phyloP scores from a whole-genome alignment of 2,113 vertebrate species.

The Coptodon rendalli region DNA sequence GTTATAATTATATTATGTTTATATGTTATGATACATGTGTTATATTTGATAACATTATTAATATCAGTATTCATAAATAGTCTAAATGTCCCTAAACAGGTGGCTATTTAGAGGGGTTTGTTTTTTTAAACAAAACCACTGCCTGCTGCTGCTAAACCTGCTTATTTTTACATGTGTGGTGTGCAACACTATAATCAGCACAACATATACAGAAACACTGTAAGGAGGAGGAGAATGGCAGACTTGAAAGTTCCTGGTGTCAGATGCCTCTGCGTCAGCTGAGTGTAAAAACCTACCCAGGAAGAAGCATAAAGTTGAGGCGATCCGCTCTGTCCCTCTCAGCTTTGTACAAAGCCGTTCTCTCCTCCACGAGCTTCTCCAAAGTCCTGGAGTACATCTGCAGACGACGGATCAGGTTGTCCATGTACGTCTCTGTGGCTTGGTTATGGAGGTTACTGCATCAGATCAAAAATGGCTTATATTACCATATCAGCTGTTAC shows the following conservation, averaged over 20 bases:
- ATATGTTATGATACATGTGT: neutral
- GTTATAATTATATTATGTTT: neutral
- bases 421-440: conserved; percentile 92
- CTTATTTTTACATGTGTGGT: neutral
- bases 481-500: neutral
- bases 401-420: conserved; percentile 91
- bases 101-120: neutral
- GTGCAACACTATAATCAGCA: neutral
- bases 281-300: conserved; percentile 66
- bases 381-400: conserved; percentile 94
- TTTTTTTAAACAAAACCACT: neutral
- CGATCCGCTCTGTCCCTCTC: conserved; percentile 92
- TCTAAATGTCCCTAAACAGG: neutral
- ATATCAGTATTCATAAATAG: neutral
- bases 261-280: neutral
- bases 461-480: neutral
- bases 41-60: neutral
- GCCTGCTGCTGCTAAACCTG: neutral
- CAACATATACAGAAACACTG: neutral
- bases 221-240: accelerated
- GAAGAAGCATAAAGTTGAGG: conserved; percentile 95
- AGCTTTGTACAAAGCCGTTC: conserved; percentile 90
- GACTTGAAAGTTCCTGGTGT: neutral
- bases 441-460: conserved; percentile 87
- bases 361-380: conserved; percentile 91